Percentiles rank a stretch among this genome's conserved stretches.
phyloP scores from a whole-genome alignment of 2,888 invertebrate species.

The Steinernema scapterisci region DNA sequence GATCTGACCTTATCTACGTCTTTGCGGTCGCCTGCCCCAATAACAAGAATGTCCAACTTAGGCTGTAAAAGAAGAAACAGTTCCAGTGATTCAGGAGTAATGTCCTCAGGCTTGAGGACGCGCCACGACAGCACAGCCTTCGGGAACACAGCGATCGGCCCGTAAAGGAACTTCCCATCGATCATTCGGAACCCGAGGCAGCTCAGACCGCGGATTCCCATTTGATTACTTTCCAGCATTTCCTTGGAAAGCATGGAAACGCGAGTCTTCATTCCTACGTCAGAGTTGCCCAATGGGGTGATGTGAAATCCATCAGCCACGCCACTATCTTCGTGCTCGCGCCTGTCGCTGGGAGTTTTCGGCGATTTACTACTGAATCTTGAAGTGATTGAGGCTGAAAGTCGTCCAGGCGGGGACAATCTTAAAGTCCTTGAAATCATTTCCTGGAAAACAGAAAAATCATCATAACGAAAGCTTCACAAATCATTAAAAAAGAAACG shows the following conservation, averaged over 20 bases:
- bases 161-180: slow-evolving; percentile 63
- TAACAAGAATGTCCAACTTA: slow-evolving; percentile 74
- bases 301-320: slow-evolving; percentile 51
- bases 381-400: too few relatives aligned
- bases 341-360: not conserved
- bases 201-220: slow-evolving; percentile 57
- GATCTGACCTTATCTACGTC: slow-evolving; percentile 57
- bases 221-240: slow-evolving; percentile 58
- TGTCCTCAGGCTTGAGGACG: slow-evolving; percentile 72
- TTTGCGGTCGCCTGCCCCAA: slow-evolving; percentile 67
- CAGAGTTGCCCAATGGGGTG: slow-evolving; percentile 58
- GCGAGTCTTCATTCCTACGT: slow-evolving; percentile 54
- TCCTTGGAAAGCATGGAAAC: slow-evolving; percentile 59
- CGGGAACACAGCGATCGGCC: slow-evolving; percentile 65
- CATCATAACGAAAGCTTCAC: too few relatives aligned
- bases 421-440: not conserved
- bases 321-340: slow-evolving; percentile 33
- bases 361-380: not conserved
- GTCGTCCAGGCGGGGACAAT: too few relatives aligned
- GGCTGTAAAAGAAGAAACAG: slow-evolving; percentile 83
- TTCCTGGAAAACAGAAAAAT: not conserved
- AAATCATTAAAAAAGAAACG: too few relatives aligned
- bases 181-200: slow-evolving; percentile 61
- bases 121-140: slow-evolving; percentile 65
- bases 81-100: slow-evolving; percentile 78